Evolutionary conservation across 2,888 invertebrate species (phyloP).

Genomic region (Rhaphigaster nebulosa): DNA sequence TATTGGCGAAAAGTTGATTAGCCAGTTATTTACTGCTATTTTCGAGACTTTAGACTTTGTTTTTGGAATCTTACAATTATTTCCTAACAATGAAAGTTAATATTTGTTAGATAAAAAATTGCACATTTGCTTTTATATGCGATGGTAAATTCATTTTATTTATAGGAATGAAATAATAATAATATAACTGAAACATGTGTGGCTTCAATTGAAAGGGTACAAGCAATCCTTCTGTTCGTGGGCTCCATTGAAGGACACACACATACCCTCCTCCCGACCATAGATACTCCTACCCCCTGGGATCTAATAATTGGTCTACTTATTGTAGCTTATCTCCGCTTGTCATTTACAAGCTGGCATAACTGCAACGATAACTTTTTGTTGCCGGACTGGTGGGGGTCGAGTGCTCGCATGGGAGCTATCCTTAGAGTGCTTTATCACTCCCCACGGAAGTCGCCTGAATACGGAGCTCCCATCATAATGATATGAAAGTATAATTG

Average conservation of each 20-base stretch:
- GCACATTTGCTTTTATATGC: too few species aligned
- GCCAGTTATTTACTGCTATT: too few species aligned
- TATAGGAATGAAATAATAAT: too few species aligned
- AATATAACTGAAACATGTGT: background rate
- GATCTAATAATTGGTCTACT: slow-evolving; percentile 35
- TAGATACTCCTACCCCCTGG: slow-evolving; percentile 20
- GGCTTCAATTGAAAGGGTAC: background rate
- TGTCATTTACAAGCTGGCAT: slow-evolving; percentile 21
- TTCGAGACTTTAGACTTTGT: too few species aligned
- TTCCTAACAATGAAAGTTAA: too few species aligned
- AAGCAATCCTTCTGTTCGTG: background rate
- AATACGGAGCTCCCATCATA: background rate
- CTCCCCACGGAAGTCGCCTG: background rate
- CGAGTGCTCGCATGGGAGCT: slow-evolving; percentile 16
- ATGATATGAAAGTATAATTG: slow-evolving; percentile 24
- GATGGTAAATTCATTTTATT: too few species aligned
- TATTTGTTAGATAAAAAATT: too few species aligned
- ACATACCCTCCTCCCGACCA: background rate
- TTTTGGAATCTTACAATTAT: too few species aligned
- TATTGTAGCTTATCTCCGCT: slow-evolving; percentile 33
- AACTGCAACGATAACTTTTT: slow-evolving; percentile 17
- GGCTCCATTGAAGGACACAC: background rate
- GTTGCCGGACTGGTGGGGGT: background rate
- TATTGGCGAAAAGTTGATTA: too few species aligned
- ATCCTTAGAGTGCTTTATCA: slow-evolving; percentile 24